These are phyloP conservation scores for Drosophila phalerata DNA, from an alignment of 2,888 invertebrate species.

Conservation along the genomic window DNA sequence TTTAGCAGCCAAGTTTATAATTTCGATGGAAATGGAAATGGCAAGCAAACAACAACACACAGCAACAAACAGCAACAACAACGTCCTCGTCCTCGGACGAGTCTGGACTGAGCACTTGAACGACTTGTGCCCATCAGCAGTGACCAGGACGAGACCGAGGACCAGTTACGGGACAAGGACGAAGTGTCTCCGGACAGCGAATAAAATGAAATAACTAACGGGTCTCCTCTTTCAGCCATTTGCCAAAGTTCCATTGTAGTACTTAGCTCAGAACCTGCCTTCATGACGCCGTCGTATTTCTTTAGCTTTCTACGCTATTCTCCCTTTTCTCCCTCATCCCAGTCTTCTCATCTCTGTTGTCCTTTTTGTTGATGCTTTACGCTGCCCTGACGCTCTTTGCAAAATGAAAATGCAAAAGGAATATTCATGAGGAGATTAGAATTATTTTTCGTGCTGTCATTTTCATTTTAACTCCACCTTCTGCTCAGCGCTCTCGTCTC, in stretches of 20 bases:
- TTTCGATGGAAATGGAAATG: conserved; percentile 56
- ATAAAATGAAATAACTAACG: conserved; percentile 75
- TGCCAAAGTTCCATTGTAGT: conserved; percentile 68
- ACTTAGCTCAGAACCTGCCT: conserved; percentile 56
- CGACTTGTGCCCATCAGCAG: conserved; percentile 78
- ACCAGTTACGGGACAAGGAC: conserved; percentile 25
- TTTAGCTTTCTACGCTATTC: conserved; percentile 60
- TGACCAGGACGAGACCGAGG: conserved; percentile 52
- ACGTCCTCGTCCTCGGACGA: too few relatives aligned
- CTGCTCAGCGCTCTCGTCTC: conserved; percentile 52
- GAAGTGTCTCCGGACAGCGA: conserved; percentile 35
- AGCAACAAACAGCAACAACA: background rate
- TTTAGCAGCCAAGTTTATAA: conserved; percentile 81
- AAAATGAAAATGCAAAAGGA: conserved; percentile 83
- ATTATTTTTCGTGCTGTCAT: conserved; percentile 84
- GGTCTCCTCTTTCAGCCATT: conserved; percentile 41
- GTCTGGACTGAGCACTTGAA: conserved; percentile 65
- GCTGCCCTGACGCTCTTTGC: conserved; percentile 69
- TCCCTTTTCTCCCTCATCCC: background rate
- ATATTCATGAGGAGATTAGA: conserved; percentile 86
- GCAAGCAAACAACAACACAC: conserved; percentile 22
- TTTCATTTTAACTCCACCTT: conserved; percentile 72
- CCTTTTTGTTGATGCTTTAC: conserved; percentile 75
- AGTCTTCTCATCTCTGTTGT: conserved; percentile 48
- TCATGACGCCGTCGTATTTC: conserved; percentile 72